Conservation (phyloP, 2,797 vertebrate genomes). For the Lophius americanus region DNA sequence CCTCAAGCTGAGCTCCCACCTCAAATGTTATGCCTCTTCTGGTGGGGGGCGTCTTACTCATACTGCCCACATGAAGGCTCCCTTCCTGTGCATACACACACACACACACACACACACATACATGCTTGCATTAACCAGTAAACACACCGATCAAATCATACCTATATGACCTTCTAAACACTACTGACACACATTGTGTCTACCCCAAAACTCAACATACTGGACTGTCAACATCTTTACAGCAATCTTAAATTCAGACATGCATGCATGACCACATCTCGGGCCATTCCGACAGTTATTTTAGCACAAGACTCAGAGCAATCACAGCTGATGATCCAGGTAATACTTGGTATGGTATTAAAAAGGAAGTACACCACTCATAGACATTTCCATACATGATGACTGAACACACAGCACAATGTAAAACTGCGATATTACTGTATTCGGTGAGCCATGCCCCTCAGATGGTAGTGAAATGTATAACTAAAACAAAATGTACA, state of each 20-base stretch:
- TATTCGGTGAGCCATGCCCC: conserved; percentile 67
- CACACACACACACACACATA: conserved; percentile 52
- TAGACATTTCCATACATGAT: conserved; percentile 15
- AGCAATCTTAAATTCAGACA: conserved; percentile 11
- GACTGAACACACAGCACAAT: conserved; percentile 24
- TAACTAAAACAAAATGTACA: conserved; percentile 45
- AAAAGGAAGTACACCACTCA: conserved; percentile 23
- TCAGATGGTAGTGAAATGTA: conserved; percentile 68
- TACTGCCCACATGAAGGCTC: conserved; percentile 83
- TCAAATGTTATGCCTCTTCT: conserved; percentile 98
- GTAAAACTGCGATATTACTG: conserved; percentile 3
- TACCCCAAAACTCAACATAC: conserved; percentile 17
- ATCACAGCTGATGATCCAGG: conserved; percentile 24
- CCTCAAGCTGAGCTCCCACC: conserved; percentile 97
- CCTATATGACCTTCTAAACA: conserved; percentile 36
- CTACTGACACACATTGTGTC: conserved; percentile 27
- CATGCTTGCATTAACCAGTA: conserved; percentile 18
- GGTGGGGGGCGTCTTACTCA: conserved; percentile 98
- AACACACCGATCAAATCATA: conserved; percentile 35
- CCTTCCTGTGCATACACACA: conserved; percentile 67
- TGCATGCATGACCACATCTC: not conserved
- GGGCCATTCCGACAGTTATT: conserved; percentile 18
- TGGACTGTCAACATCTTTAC: conserved; percentile 15
- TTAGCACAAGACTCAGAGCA: conserved; percentile 1
- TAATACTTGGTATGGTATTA: conserved; percentile 13